phyloP scores from a whole-genome alignment of 2,113 vertebrate species.

The Suncus etruscus region DNA sequence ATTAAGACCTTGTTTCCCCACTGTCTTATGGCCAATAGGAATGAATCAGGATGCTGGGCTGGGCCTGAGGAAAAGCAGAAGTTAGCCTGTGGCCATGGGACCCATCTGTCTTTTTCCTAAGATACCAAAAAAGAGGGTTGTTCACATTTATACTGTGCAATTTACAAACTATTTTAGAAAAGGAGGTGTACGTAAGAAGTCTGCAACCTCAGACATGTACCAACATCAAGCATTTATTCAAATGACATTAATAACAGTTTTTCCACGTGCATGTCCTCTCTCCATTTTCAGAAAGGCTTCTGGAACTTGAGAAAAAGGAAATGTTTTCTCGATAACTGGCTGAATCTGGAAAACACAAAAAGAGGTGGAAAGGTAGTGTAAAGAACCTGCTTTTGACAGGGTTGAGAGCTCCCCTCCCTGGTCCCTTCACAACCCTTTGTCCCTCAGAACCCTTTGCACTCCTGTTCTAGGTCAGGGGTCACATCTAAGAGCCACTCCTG shows the following conservation, averaged over 20 bases:
- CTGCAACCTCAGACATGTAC: background rate
- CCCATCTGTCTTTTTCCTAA: background rate
- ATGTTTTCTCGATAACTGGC: slow-evolving; percentile 94
- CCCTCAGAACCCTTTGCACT: background rate
- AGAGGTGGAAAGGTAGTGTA: background rate
- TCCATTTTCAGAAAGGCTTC: slow-evolving; percentile 95
- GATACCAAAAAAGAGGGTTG: background rate
- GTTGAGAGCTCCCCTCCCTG: rapidly evolving
- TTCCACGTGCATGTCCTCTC: slow-evolving; percentile 95
- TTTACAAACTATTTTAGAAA: background rate
- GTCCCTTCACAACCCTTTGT: rapidly evolving
- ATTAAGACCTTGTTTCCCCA: no score
- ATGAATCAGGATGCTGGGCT: background rate
- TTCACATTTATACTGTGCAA: background rate
- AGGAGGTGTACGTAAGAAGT: background rate
- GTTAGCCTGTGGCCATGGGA: background rate
- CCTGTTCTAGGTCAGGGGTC: background rate
- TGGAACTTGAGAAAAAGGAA: slow-evolving; percentile 93
- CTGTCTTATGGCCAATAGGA: background rate
- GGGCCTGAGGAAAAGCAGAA: background rate
- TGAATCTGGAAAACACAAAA: slow-evolving; percentile 90
- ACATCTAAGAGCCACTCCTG: rapidly evolving
- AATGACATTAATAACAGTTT: slow-evolving; percentile 92
- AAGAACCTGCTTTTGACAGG: background rate
- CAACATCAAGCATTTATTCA: slow-evolving; percentile 66